phyloP scores from a whole-genome alignment of 2,888 invertebrate species.

The Eupithecia centaureata region DNA sequence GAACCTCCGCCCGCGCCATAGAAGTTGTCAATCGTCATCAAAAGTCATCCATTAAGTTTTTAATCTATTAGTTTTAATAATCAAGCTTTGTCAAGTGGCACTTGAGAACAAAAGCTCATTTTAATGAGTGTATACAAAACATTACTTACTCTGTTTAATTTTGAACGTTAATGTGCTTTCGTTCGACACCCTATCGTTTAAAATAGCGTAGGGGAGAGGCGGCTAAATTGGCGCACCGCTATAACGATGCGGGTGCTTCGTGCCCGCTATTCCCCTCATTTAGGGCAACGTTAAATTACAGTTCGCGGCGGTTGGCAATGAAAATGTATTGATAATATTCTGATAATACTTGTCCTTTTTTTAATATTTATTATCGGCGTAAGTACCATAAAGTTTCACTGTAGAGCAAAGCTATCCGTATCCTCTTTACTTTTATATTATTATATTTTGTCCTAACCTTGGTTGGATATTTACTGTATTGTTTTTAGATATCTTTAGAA shows the following conservation, averaged over 20 bases:
- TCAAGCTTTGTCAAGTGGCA: not conserved
- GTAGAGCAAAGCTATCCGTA: no score
- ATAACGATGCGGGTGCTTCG: conserved; percentile 77
- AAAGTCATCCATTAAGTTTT: not conserved
- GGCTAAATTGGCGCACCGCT: conserved; percentile 76
- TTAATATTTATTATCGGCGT: not conserved
- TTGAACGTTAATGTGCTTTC: conserved; percentile 60
- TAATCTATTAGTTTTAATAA: not conserved
- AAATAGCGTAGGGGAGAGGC: conserved; percentile 71
- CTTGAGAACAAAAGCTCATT: conserved; percentile 20
- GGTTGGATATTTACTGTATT: no score
- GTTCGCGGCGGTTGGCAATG: conserved; percentile 2
- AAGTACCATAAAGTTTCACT: no score
- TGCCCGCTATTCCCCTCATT: conserved; percentile 53
- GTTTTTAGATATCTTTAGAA: no score
- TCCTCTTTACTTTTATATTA: no score
- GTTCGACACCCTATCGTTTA: conserved; percentile 69
- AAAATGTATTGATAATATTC: not conserved
- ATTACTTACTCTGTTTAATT: conserved; percentile 38
- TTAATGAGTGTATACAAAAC: conserved; percentile 15
- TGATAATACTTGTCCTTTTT: not conserved
- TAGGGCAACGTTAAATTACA: conserved; percentile 28
- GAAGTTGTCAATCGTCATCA: no score
- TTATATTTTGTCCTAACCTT: no score
- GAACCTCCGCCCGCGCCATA: no score